Conservation (phyloP, 2,113 vertebrate species). For the Cichladusa arquata region DNA sequence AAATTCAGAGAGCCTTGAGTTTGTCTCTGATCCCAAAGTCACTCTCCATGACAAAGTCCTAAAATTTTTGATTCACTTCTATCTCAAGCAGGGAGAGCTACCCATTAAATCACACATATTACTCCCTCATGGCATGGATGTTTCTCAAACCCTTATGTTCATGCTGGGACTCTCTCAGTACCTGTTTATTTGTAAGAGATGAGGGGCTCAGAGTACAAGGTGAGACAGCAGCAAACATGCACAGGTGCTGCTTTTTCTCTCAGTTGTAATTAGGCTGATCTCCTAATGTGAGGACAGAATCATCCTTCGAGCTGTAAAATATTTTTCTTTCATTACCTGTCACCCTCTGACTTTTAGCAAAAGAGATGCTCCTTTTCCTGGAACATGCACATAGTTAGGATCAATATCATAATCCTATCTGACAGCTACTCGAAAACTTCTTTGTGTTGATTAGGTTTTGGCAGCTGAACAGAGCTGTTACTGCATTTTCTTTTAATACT, state of each 20-base stretch:
- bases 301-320: slow-evolving; percentile 28
- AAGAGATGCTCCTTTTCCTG: slow-evolving; percentile 47
- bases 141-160: neutral
- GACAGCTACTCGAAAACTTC: slow-evolving; percentile 53
- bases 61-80: neutral
- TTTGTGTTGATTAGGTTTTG: slow-evolving; percentile 41
- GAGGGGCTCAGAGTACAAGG: neutral
- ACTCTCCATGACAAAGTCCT: neutral
- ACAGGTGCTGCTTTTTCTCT: slow-evolving; percentile 20
- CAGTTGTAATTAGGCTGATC: slow-evolving; percentile 14
- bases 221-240: neutral
- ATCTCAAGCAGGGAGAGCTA: neutral
- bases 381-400: slow-evolving; percentile 34
- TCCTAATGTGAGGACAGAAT: neutral
- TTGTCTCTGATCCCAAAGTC: neutral
- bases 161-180: neutral
- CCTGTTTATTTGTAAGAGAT: neutral
- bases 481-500: slow-evolving; percentile 31
- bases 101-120: neutral
- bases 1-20: neutral
- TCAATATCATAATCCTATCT: slow-evolving; percentile 60
- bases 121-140: neutral
- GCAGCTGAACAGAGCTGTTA: slow-evolving; percentile 31
- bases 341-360: slow-evolving; percentile 47
- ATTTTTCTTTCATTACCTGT: slow-evolving; percentile 58